Base-by-base conservation (phyloP, 2,888 invertebrate genomes). In the Catonia carolina region DNA sequence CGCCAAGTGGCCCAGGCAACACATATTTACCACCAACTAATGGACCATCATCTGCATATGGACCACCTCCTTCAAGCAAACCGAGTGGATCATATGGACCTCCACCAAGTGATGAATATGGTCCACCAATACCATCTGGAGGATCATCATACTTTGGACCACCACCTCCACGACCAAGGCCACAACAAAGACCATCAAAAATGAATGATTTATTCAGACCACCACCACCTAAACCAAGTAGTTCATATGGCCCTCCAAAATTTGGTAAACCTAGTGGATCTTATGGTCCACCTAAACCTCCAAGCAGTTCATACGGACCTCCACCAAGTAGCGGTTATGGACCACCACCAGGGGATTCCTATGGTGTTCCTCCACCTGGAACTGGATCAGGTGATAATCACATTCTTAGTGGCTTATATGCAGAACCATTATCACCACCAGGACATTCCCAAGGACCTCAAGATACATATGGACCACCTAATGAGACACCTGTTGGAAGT, bases 401-500 rank as follows among this genome's bases (percentile, higher is more conserved):
- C 14, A 23, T 35, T n/a, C 37, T 41, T 17, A 33, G 35, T 57
- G 59, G 58, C 20, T 45, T 55, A 2, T 56, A 56, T 47, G 53
- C 57, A 20, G 78, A 79, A 0, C 80, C 81, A 27, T 78, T 78
- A 1, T 78, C 76, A 18, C 52, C 56, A 23, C 17, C 51, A 18
- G 20, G 22, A n/a, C 22, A 39, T n/a, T 27, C 45, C 2, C 18
- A 37, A 37, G 14, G 12, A 37, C 37, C n/a, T 7, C 5, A 37
- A 15, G 27, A 27, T 27, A 5, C 51, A 2, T 56, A 56, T 15
- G 56, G 56, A 14, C 50, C 50, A 35, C 56, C 56, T 12, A 47
- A 54, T 4, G 56, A 50, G 6, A 79, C 83, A 1, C 81, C 82
- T 2, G 80, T 79, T 55, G 81, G 80, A 1, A 67, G 78, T 14